phyloP scores from a whole-genome alignment of 1,140 invertebrate species.

The Drosophila repletoides region DNA sequence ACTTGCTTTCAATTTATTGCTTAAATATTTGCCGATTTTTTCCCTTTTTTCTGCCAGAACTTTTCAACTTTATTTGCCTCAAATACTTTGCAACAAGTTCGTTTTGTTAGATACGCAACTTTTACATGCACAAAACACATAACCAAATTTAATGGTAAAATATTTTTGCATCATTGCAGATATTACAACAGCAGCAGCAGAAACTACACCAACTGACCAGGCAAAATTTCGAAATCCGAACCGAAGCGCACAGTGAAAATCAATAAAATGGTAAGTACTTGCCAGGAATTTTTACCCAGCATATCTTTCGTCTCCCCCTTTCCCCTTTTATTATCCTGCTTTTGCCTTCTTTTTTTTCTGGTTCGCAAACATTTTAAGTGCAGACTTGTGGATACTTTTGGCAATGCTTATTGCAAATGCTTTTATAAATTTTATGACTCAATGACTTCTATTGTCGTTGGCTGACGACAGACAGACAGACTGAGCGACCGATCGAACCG shows the following conservation, averaged over 20 bases:
- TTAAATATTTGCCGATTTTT: no score
- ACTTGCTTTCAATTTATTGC: no score
- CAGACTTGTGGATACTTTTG: slow-evolving; percentile 43
- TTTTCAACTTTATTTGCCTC: background rate
- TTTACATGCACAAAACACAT: slow-evolving; percentile 42
- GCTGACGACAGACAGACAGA: slow-evolving; percentile 22
- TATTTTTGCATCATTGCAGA: slow-evolving; percentile 64
- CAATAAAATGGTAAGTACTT: slow-evolving; percentile 77
- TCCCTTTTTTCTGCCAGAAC: no score
- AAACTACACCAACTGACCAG: slow-evolving; percentile 19
- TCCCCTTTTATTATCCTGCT: background rate
- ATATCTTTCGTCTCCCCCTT: background rate
- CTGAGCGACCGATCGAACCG: slow-evolving; percentile 7
- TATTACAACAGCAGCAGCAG: slow-evolving; percentile 15
- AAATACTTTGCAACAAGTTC: slow-evolving; percentile 3
- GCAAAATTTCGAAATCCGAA: slow-evolving; percentile 32
- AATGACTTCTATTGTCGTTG: slow-evolving; percentile 59
- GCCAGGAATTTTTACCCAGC: slow-evolving; percentile 30
- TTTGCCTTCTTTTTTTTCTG: slow-evolving; percentile 10
- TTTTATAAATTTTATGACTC: slow-evolving; percentile 80
- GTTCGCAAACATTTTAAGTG: slow-evolving; percentile 39
- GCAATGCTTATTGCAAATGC: slow-evolving; percentile 70
- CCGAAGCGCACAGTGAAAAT: slow-evolving; percentile 47
- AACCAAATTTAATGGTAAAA: slow-evolving; percentile 38
- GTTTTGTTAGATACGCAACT: slow-evolving; percentile 38